phyloP scores from a whole-genome alignment of 2,797 vertebrate genomes.

The Taenioides sp. region DNA sequence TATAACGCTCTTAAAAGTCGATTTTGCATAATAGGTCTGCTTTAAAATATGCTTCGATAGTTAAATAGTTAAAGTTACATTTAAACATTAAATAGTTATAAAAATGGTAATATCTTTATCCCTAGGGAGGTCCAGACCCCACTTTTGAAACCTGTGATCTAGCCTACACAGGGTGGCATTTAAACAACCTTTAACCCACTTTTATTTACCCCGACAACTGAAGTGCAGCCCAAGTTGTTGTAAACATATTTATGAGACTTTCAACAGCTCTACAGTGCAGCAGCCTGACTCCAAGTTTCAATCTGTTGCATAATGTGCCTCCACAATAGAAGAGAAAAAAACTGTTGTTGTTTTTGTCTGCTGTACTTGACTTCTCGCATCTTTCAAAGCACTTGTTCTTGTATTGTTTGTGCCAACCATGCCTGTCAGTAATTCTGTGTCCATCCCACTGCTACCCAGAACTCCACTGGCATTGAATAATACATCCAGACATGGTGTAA shows the following conservation, averaged over 20 bases:
- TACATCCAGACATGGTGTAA: conserved; percentile 70
- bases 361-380: conserved; percentile 37
- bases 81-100: no score
- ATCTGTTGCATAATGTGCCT: conserved; percentile 59
- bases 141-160: neutral
- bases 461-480: conserved; percentile 63
- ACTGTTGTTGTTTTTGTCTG: conserved; percentile 42
- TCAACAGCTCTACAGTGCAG: conserved; percentile 12
- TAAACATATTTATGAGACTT: conserved; percentile 2
- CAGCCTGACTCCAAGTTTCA: conserved; percentile 54
- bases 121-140: neutral
- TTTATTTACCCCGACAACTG: neutral
- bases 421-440: conserved; percentile 44
- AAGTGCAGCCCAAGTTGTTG: neutral
- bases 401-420: conserved; percentile 25
- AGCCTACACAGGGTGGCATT: neutral
- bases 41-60: no score
- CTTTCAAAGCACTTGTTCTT: conserved; percentile 45
- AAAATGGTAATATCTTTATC: neutral
- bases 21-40: no score
- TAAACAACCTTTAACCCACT: neutral
- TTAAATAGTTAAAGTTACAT: no score
- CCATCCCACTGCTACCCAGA: conserved; percentile 41
- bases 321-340: conserved; percentile 18
- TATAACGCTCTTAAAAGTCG: no score